Conservation (phyloP, 2,888 invertebrate genomes). For the Pristionchus maxplancki region DNA sequence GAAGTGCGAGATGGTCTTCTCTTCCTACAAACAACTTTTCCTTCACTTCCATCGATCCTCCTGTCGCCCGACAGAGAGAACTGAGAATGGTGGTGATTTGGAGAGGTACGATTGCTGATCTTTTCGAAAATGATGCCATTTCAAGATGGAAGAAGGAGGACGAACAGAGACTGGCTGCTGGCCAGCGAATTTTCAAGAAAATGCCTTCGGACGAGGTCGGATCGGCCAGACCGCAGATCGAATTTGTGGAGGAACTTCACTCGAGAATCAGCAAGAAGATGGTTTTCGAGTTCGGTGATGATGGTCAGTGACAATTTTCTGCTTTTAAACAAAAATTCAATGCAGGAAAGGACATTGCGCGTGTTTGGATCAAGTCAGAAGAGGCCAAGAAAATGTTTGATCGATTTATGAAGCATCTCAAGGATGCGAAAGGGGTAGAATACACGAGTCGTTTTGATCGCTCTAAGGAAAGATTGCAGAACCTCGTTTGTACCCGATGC, state of each 20-base stretch:
- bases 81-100: neutral
- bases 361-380: neutral
- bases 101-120: neutral
- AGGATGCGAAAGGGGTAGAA: constrained; percentile 5
- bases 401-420: constrained; percentile 5
- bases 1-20: neutral
- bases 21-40: neutral
- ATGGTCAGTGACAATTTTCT: neutral
- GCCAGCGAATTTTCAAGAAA: constrained; percentile 25
- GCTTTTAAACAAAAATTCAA: neutral
- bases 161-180: neutral
- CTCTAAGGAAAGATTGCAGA: too few relatives aligned
- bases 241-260: neutral
- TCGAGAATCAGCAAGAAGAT: constrained; percentile 5
- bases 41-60: neutral
- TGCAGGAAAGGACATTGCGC: neutral
- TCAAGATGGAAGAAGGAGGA: constrained; percentile 35
- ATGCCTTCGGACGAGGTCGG: neutral
- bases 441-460: too few relatives aligned
- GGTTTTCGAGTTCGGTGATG: neutral
- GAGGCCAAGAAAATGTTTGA: neutral
- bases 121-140: neutral
- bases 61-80: neutral
- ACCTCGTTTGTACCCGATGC: neutral
- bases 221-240: neutral